These are phyloP conservation scores for Agrilus cyanescens DNA, from an alignment of 2,888 invertebrate genomes.

Conservation along the genomic window DNA sequence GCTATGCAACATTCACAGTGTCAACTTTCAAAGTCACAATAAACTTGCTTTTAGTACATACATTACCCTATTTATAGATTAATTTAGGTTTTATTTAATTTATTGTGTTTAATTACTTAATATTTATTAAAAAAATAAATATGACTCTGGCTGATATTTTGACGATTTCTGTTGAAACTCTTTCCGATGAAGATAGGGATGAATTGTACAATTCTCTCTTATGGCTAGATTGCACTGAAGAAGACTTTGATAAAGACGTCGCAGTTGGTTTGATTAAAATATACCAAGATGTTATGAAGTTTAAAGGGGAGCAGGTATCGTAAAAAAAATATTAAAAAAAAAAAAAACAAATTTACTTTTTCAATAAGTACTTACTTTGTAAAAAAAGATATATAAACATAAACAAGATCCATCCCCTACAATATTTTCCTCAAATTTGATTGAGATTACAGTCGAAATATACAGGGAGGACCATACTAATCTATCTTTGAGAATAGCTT, in stretches of 20 bases:
- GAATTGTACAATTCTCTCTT: conserved; percentile 48
- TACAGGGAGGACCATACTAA: no score
- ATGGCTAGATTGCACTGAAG: conserved; percentile 49
- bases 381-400: no score
- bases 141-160: conserved; percentile 49
- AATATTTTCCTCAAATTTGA: no score
- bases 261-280: conserved; percentile 46
- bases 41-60: no score
- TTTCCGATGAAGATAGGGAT: conserved; percentile 50
- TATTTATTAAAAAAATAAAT: conserved; percentile 20
- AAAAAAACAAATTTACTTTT: no score
- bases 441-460: no score
- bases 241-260: conserved; percentile 43
- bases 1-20: not conserved
- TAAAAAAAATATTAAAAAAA: not conserved
- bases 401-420: no score
- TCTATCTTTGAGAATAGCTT: no score
- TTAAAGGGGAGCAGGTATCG: conserved; percentile 55
- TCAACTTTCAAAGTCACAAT: not conserved
- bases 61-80: no score
- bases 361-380: no score
- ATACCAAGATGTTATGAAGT: conserved; percentile 55
- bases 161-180: conserved; percentile 41
- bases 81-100: no score
- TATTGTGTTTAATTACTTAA: not conserved